Percentiles rank a stretch among this genome's conserved stretches.
Evolutionary conservation across 2,888 invertebrate genomes (phyloP).

Genomic region (Junonia oenone): DNA sequence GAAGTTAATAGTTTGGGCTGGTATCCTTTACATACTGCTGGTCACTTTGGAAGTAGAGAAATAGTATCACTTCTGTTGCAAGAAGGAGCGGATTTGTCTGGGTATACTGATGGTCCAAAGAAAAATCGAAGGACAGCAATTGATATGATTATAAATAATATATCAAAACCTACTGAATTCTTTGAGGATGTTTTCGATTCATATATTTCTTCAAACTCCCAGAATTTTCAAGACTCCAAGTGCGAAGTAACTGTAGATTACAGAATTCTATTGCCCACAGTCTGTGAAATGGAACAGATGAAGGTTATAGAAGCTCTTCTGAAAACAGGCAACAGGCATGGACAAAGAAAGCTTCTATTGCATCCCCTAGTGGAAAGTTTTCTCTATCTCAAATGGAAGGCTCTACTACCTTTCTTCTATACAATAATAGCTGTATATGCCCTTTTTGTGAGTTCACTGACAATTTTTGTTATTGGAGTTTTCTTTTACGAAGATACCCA

Average conservation of each 20-base stretch:
- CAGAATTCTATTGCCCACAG: conserved; percentile 63
- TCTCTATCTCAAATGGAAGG: conserved; percentile 78
- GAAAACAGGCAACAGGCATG: conserved; percentile 72
- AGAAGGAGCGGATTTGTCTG: conserved; percentile 69
- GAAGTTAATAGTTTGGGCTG: conserved; percentile 61
- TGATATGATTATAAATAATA: conserved; percentile 71
- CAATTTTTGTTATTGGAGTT: conserved; percentile 66
- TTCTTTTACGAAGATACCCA: conserved; percentile 66
- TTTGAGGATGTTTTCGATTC: conserved; percentile 75
- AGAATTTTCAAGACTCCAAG: conserved; percentile 54
- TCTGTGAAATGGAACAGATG: conserved; percentile 73
- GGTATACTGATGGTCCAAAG: conserved; percentile 58
- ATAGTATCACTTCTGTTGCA: conserved; percentile 64
- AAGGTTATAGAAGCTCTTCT: conserved; percentile 75
- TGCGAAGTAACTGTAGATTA: conserved; percentile 75
- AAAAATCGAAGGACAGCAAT: conserved; percentile 66
- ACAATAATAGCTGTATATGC: conserved; percentile 69
- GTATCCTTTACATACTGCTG: conserved; percentile 68
- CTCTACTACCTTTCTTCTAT: conserved; percentile 74
- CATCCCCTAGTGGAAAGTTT: conserved; percentile 81
- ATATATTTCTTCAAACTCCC: conserved; percentile 65
- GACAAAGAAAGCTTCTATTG: conserved; percentile 67
- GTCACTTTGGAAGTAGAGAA: conserved; percentile 79
- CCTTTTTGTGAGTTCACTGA: conserved; percentile 69
- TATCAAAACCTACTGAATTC: conserved; percentile 75